Base-by-base conservation (phyloP, 2,888 invertebrate genomes). In the Sphinx pinastri region DNA sequence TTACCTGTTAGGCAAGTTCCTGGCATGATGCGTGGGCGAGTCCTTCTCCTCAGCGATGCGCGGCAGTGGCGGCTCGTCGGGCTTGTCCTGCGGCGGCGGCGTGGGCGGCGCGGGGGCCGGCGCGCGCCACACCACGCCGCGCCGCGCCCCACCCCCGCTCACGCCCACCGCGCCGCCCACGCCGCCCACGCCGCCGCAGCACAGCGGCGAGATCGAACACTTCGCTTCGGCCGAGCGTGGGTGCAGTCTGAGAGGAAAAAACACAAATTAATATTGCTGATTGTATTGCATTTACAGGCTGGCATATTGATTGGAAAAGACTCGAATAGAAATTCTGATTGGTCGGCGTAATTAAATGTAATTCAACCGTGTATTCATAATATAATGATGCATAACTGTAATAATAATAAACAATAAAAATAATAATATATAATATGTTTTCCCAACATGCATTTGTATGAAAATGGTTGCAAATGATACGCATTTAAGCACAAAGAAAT, bases 1-100 rank as follows among this genome's bases (percentile, higher is more conserved):
- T 47, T 49, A 91, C 91, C 89, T 88, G n/a, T 84, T 79, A 0
- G 88, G 87, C 73, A 89, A 72, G 67, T 83, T 82, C 71, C 84
- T 87, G 2, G 89, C 84, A 54, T 92, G 92, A 60, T 96, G 96
- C 0, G 97, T 96, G 0, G 97, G 97, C 19, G 97, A 97, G 87
- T 97, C 97, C 83, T 97, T 98, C 87, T 98, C 98, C 89, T 98
- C 98, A 0, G 98, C 98, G 72, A 98, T 98, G 75, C 98, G 91
- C 0, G 98, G 98, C 81, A 98, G 89, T 70, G 96, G 94, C 49
- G 89, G 89, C 70, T 92, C 93, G 73, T 90, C 91, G 16, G 74
- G 78, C 79, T 90, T 89, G 72, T 90, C 90, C 13, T 80, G 79
- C 2, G 90, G 87, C 1, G 90, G 91, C 7, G 93, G 92, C 0